Percentiles rank a stretch among this genome's conserved stretches.
Evolutionary conservation across 2,888 invertebrate species (phyloP).

Genomic region (Trypoxylon attenuatum): DNA sequence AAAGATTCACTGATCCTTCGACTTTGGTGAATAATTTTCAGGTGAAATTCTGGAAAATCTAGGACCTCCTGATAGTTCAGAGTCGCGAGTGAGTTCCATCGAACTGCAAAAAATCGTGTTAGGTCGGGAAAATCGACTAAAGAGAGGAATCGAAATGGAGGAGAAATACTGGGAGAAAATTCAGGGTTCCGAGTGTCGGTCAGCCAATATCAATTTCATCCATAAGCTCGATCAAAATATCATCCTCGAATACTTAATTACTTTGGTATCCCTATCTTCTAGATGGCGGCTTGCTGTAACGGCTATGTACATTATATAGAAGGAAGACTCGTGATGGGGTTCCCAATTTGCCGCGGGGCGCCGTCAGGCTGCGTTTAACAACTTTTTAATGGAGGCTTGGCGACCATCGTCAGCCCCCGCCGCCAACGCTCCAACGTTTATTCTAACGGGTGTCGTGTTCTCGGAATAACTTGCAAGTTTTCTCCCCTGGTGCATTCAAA

Average conservation of each 20-base stretch:
- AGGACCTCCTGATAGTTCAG: too few relatives aligned
- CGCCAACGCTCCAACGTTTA: constrained; percentile 64
- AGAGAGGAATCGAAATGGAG: too few relatives aligned
- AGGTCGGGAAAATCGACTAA: too few relatives aligned
- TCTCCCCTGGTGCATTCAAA: background rate
- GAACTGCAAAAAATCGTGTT: too few relatives aligned
- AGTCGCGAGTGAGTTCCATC: too few relatives aligned
- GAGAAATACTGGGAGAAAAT: background rate
- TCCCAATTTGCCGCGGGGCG: constrained; percentile 73
- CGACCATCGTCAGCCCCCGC: constrained; percentile 65
- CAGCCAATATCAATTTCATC: constrained; percentile 17
- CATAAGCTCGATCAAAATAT: constrained; percentile 60
- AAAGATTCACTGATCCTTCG: too few relatives aligned
- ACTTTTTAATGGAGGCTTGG: constrained; percentile 73
- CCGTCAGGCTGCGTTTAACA: constrained; percentile 74
- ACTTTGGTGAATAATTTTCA: too few relatives aligned
- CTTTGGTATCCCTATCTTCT: constrained; percentile 61
- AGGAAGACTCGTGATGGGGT: constrained; percentile 73
- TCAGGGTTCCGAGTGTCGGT: constrained; percentile 4
- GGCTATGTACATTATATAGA: constrained; percentile 62
- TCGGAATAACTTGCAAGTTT: constrained; percentile 44
- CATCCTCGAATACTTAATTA: constrained; percentile 63
- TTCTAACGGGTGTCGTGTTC: constrained; percentile 64
- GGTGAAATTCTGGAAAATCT: too few relatives aligned
- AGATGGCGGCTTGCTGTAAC: constrained; percentile 56